Conservation (phyloP, 2,888 invertebrate species). For the Augiades crinisus region DNA sequence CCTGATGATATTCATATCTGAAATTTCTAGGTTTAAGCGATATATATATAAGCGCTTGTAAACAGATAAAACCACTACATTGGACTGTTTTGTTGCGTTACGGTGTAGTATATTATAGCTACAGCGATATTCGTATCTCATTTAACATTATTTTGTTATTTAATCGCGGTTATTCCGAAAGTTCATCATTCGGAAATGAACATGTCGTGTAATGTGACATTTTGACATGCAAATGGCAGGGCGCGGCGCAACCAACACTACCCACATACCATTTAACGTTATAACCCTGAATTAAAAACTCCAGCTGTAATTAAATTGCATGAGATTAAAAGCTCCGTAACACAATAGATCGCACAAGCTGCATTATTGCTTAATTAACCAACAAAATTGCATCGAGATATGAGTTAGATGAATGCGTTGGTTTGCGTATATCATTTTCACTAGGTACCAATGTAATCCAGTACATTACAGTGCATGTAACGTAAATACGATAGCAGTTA, state of each 20-base stretch:
- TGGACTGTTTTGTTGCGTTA: too few relatives aligned
- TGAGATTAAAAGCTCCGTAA: constrained; percentile 2
- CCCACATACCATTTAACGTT: constrained; percentile 10
- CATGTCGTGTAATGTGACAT: constrained; percentile 58
- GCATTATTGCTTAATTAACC: constrained; percentile 28
- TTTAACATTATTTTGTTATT: constrained; percentile 13
- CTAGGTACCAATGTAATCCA: constrained; percentile 7
- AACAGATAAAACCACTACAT: too few relatives aligned
- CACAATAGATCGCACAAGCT: constrained; percentile 2
- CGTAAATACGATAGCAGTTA: constrained; percentile 34
- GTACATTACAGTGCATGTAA: constrained; percentile 28
- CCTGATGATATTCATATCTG: too few relatives aligned
- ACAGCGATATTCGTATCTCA: not conserved
- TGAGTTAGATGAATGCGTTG: constrained; percentile 1
- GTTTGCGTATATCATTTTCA: constrained; percentile 5
- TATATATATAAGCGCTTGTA: too few relatives aligned
- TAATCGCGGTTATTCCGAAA: constrained; percentile 37
- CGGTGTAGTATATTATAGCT: too few relatives aligned
- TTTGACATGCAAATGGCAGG: constrained; percentile 65
- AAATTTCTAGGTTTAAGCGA: too few relatives aligned
- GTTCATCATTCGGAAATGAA: constrained; percentile 57
- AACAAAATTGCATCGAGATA: constrained; percentile 34
- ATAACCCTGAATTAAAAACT: constrained; percentile 15
- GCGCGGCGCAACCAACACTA: constrained; percentile 30
- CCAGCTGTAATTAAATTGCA: not conserved